These are phyloP conservation scores for Augochlora pura DNA, from an alignment of 1,140 invertebrate genomes.

Conservation along the genomic window DNA sequence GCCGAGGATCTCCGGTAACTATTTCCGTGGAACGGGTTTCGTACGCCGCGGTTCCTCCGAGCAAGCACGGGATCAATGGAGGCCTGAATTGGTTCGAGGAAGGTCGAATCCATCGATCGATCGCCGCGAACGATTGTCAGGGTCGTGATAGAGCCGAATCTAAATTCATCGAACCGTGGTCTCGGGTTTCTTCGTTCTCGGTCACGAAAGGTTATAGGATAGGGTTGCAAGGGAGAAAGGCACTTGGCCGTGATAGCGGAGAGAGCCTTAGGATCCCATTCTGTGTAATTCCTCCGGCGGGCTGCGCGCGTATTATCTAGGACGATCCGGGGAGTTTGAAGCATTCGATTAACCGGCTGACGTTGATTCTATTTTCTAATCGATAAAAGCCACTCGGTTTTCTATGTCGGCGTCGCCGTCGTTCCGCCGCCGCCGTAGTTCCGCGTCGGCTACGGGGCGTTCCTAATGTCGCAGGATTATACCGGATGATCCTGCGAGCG, in stretches of 20 bases:
- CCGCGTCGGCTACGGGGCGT: too few relatives aligned
- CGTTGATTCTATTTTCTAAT: conserved; percentile 5
- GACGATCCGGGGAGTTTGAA: not conserved
- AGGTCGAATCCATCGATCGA: conserved; percentile 2
- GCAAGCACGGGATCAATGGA: not conserved
- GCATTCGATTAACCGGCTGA: conserved; percentile 3
- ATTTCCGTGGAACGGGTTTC: too few relatives aligned
- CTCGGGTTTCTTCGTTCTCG: not conserved
- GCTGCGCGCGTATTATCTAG: not conserved
- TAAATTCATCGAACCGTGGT: not conserved
- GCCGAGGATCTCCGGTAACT: too few relatives aligned
- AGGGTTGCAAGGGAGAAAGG: not conserved
- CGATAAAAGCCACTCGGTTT: too few relatives aligned
- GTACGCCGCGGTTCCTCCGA: not conserved
- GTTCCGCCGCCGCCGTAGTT: too few relatives aligned
- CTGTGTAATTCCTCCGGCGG: not conserved
- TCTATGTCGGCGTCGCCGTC: too few relatives aligned
- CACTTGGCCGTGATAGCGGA: not conserved
- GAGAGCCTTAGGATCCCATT: not conserved
- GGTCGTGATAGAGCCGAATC: not conserved
- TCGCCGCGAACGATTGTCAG: not conserved
- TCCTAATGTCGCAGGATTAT: too few relatives aligned
- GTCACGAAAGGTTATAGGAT: not conserved
- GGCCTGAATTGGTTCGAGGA: conserved; percentile 11
- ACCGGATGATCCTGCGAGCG: too few relatives aligned